Evolutionary conservation across 2,113 vertebrate genomes (phyloP).

Genomic region (Colius striatus): DNA sequence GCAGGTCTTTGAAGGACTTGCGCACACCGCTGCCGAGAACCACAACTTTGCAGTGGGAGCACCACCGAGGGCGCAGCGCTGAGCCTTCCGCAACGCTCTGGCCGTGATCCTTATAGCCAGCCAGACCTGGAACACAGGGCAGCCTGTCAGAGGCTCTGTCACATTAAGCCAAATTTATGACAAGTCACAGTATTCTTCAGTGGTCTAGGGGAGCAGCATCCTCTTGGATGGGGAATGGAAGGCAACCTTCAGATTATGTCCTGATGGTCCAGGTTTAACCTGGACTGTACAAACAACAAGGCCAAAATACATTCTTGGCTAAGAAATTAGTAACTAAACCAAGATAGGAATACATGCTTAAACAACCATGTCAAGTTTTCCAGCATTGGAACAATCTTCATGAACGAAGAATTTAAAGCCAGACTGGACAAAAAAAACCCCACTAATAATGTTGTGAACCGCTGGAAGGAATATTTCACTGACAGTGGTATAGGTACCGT

Average conservation of each 20-base stretch:
- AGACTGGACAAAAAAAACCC: not conserved
- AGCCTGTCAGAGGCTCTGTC: not conserved
- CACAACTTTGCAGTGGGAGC: conserved; percentile 91
- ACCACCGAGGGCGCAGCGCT: conserved; percentile 83
- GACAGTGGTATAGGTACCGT: not conserved
- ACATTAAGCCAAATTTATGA: not conserved
- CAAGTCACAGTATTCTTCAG: not conserved
- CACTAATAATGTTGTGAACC: not conserved
- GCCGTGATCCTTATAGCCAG: conserved; percentile 74
- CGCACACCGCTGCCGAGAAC: conserved; percentile 90
- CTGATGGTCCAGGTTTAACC: not conserved
- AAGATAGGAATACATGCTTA: not conserved
- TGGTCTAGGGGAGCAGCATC: not conserved
- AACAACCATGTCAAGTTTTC: not conserved
- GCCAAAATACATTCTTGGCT: not conserved
- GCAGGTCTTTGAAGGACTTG: conserved; percentile 82
- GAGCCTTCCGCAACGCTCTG: conserved; percentile 66
- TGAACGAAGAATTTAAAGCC: not conserved
- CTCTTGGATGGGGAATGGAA: not conserved
- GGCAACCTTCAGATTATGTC: not conserved
- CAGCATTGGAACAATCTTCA: not conserved
- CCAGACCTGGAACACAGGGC: conserved; percentile 68
- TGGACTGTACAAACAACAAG: not conserved
- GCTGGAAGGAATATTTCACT: not conserved
- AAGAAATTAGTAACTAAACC: not conserved